Evolutionary conservation across 2,113 vertebrate species (phyloP).

Genomic region (Percopsis transmontana): DNA sequence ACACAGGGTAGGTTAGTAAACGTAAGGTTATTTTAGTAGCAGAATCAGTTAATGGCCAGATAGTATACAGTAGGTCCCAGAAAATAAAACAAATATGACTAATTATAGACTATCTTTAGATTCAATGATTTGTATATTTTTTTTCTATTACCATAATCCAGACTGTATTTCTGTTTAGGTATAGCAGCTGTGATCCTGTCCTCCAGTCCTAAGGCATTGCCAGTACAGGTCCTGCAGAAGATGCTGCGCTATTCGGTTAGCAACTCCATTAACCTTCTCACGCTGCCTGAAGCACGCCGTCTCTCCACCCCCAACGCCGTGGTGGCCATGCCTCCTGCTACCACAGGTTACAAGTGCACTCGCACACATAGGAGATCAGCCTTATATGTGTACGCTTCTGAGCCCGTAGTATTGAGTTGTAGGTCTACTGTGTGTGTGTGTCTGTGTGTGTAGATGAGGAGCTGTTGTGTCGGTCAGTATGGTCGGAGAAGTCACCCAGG

Average conservation of each 20-base stretch:
- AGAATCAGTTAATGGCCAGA: too few relatives aligned
- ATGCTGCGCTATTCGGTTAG: constrained; percentile 80
- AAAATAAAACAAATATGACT: too few relatives aligned
- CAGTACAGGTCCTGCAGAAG: constrained; percentile 79
- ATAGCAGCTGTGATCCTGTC: constrained; percentile 82
- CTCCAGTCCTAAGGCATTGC: constrained; percentile 61
- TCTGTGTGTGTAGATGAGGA: constrained; percentile 58
- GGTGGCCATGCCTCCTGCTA: constrained; percentile 68
- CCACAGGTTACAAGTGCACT: constrained; percentile 18
- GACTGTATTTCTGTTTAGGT: constrained; percentile 66
- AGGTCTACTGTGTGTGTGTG: background rate
- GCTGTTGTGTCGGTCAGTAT: constrained; percentile 86
- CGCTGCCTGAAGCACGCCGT: constrained; percentile 77
- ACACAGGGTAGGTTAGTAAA: too few relatives aligned
- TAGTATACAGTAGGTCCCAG: too few relatives aligned
- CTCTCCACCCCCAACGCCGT: constrained; percentile 82
- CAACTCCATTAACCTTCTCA: constrained; percentile 65
- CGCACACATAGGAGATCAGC: background rate
- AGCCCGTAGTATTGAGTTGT: background rate
- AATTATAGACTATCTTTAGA: too few relatives aligned
- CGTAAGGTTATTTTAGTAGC: too few relatives aligned
- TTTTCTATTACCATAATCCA: background rate
- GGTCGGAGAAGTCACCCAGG: constrained; percentile 81
- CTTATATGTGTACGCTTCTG: background rate
- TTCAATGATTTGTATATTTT: background rate